Base-by-base conservation (phyloP, 2,888 invertebrate species). In the Odontocerum albicorne region DNA sequence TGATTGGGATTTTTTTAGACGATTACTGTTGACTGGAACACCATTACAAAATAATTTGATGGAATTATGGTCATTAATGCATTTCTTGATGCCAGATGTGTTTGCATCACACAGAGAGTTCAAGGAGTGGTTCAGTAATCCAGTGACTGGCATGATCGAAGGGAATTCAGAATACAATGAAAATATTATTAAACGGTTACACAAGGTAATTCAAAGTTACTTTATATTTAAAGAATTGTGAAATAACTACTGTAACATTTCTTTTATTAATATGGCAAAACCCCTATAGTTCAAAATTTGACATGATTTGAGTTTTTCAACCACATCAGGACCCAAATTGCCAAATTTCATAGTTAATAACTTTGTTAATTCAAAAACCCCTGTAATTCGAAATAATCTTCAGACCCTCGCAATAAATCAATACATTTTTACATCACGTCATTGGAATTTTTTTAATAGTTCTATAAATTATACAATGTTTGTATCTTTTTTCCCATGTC, bases 61-160 rank as follows among this genome's bases (percentile, higher is more conserved):
- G 90, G 96, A 97, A 77, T 78, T 97, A 64, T 97, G 97, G 96
- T 96, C 96, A 16, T 77, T 97, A 59, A 94, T 97, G 95, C 96
- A 97, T 78, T 97, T 97, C 75, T 82, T 97, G 47, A 96, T 97
- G 96, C 97, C 97, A 36, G 88, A 91, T 71, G 92, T 96, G 63
- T 97, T 97, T 80, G 92, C 94, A 64, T 95, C 95, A 44, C 95
- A 98, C 77, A 83, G 91, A 49, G 96, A 97, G 74, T 96, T 94
- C 72, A 94, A 96, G 71, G 96, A 96, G 75, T 98, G 98, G 98
- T 99, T 99, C 80, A 92, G 93, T 55, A 94, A 94, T 76, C 97
- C 96, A 36, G 90, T 99, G 61, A 92, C 94, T 17, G 94, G 92
- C 56, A 95, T 96, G 94, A 92, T 95, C 61, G 95, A 96, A 71